These are phyloP conservation scores for Acanthopleura granulata DNA, from an alignment of 2,888 invertebrate genomes.

Conservation along the genomic window DNA sequence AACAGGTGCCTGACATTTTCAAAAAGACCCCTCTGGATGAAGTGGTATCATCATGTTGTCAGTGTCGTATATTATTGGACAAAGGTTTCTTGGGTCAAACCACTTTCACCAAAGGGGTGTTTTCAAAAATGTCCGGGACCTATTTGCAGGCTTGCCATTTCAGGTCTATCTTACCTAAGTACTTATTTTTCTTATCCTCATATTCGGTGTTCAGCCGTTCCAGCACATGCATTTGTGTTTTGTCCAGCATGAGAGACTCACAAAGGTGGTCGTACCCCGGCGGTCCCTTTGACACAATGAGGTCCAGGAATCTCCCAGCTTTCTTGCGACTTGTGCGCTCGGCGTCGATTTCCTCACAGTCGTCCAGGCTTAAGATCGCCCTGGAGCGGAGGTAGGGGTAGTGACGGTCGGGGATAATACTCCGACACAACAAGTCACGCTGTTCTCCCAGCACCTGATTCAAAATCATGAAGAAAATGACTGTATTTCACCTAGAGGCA, in stretches of 20 bases:
- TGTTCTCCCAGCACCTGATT: slow-evolving; percentile 34
- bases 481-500: no score
- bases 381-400: slow-evolving; percentile 35
- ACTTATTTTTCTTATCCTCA: slow-evolving; percentile 34
- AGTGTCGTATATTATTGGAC: no score
- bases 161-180: slow-evolving; percentile 22
- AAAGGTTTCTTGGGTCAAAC: no score
- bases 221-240: slow-evolving; percentile 35
- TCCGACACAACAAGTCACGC: slow-evolving; percentile 29
- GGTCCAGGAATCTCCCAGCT: slow-evolving; percentile 34
- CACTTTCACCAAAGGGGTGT: no score
- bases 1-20: no score
- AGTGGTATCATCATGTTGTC: no score
- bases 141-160: no score
- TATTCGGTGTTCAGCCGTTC: slow-evolving; percentile 33
- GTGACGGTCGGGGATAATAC: slow-evolving; percentile 30
- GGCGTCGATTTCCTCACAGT: slow-evolving; percentile 31
- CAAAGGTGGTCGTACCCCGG: slow-evolving; percentile 34
- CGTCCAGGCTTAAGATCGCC: slow-evolving; percentile 33
- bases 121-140: no score
- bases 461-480: background rate
- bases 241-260: slow-evolving; percentile 32
- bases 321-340: slow-evolving; percentile 28
- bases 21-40: no score
- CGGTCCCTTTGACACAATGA: slow-evolving; percentile 31